Evolutionary conservation across 2,113 vertebrate species (phyloP), one percentile per base, ranked within the genome.

Genomic region (Drymodes brunneopygia): DNA sequence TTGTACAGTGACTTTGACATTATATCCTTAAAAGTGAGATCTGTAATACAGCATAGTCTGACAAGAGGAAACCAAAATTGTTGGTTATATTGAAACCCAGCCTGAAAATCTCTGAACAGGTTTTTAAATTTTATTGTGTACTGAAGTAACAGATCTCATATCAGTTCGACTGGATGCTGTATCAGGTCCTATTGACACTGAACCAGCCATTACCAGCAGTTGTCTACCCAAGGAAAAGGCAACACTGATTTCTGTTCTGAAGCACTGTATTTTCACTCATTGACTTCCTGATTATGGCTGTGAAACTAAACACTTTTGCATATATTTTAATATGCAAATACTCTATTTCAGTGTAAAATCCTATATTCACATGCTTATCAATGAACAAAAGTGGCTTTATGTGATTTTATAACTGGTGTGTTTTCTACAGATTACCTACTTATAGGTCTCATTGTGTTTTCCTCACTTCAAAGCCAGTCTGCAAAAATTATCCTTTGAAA

Each of bases 401-500:
- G 48, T 79, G 86, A 86, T 92, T 91, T 88, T 89, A 81, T 77
- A 84, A 81, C 53, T 65, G 25, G 18, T 84, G 18, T 79, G n/a
- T 81, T 96, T 89, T 85, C 86, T 82, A 81, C 56, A 90, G 88
- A 92, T 92, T 92, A 70, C 47, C 60, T 94, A 78, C 64, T 96
- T 95, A 91, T 4, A 89, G 27, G 36, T 48, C 54, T 58, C 42
- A 65, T 69, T 87, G 40, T 92, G 69, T 85, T 96, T 65, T 69
- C 57, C 40, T 89, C 57, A 92, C 84, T 95, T 96, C 94, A 96
- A 96, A 95, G 92, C 8, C 50, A 83, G 44, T 11, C 61, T 89
- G 38, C 58, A 93, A 94, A 95, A 89, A 72, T 61, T 81, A 85
- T 94, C 84, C 54, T 93, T 94, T 94, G 94, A 96, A 96, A 96